These are phyloP conservation scores for Rotaria macrura DNA, from an alignment of 2,888 invertebrate species.

Conservation along the genomic window DNA sequence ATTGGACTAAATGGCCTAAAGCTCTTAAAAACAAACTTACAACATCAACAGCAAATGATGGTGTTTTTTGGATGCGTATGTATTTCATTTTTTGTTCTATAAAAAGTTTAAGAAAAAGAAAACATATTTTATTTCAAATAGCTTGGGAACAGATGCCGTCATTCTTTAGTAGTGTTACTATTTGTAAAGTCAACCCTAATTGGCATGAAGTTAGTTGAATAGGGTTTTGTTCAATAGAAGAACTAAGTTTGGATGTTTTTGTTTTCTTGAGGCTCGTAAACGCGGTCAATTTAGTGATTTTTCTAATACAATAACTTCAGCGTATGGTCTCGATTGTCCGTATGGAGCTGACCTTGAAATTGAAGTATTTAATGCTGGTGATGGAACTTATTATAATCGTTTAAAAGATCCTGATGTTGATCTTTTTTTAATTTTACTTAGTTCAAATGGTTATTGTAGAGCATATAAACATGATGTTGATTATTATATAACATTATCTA, in stretches of 20 bases:
- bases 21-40: slow-evolving; percentile 26
- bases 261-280: not conserved
- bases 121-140: not conserved
- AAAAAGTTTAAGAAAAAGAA: not conserved
- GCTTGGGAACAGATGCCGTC: slow-evolving; percentile 20
- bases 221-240: not conserved
- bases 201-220: slow-evolving; percentile 28
- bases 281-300: slow-evolving; percentile 20
- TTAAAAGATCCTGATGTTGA: slow-evolving; percentile 33
- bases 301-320: slow-evolving; percentile 14
- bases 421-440: slow-evolving; percentile 27
- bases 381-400: slow-evolving; percentile 29
- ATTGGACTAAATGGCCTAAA: slow-evolving; percentile 31
- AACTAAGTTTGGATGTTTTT: not conserved
- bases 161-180: slow-evolving; percentile 31
- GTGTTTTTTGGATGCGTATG: slow-evolving; percentile 32
- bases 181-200: slow-evolving; percentile 29
- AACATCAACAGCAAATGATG: slow-evolving; percentile 27
- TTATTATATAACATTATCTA: slow-evolving; percentile 30
- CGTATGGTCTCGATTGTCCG: slow-evolving; percentile 25
- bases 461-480: slow-evolving; percentile 31
- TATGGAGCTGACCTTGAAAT: slow-evolving; percentile 32
- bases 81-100: not conserved
- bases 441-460: slow-evolving; percentile 24
- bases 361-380: slow-evolving; percentile 29